Percentiles rank a stretch among this genome's conserved stretches.
phyloP scores from a whole-genome alignment of 2,113 vertebrate genomes.

The Thamnophis sirtalis region DNA sequence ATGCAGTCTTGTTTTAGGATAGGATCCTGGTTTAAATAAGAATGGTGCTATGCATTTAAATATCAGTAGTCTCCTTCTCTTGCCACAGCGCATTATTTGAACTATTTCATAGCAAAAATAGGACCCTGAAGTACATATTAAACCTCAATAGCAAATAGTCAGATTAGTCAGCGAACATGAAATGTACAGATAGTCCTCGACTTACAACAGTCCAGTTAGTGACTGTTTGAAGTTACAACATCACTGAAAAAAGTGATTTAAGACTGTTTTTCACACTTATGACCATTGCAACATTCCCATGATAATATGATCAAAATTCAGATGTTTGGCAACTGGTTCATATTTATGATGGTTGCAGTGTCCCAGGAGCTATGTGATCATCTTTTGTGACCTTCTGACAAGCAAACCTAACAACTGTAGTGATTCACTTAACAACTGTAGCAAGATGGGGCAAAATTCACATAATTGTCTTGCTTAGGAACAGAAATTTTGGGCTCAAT shows the following conservation, averaged over 20 bases:
- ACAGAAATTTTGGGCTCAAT: background rate
- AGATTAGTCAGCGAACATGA: background rate
- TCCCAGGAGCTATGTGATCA: background rate
- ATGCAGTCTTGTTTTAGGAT: background rate
- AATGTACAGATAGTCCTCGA: background rate
- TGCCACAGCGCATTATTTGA: background rate
- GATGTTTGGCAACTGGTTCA: background rate
- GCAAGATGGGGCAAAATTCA: background rate
- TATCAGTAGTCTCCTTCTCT: background rate
- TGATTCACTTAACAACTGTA: background rate
- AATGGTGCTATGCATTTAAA: background rate
- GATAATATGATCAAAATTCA: background rate
- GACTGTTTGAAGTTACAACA: background rate
- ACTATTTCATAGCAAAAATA: background rate
- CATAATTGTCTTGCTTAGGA: background rate
- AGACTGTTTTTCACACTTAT: background rate
- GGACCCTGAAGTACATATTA: background rate
- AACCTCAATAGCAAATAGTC: background rate
- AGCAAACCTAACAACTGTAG: background rate
- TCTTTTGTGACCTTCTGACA: background rate
- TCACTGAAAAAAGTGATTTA: background rate
- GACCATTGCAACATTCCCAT: background rate
- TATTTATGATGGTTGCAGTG: background rate
- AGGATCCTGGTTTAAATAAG: background rate
- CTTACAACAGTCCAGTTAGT: background rate